phyloP scores from a whole-genome alignment of 2,888 invertebrate species.

The Hydroisotoma schaefferi region DNA sequence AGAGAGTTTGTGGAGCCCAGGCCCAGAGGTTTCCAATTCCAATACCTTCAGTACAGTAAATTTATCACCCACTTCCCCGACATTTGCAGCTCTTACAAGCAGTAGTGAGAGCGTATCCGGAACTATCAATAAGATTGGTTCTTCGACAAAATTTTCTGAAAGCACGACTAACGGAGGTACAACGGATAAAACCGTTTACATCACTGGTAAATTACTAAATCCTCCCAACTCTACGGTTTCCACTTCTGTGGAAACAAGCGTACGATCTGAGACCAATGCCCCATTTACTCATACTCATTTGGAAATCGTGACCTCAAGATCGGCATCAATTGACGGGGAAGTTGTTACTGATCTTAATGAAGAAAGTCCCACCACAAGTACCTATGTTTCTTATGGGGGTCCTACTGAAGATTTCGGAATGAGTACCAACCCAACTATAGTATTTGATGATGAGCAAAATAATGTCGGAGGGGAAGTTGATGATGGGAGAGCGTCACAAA shows the following conservation, averaged over 20 bases:
- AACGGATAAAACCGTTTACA: slow-evolving; percentile 2
- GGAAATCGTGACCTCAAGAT: slow-evolving; percentile 26
- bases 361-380: neutral
- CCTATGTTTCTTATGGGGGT: neutral
- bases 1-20: slow-evolving; percentile 29
- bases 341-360: slow-evolving; percentile 1
- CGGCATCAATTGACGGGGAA: slow-evolving; percentile 2
- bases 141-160: too few relatives aligned
- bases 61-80: slow-evolving; percentile 11
- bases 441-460: slow-evolving; percentile 35
- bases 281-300: slow-evolving; percentile 5
- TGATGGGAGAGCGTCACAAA: slow-evolving; percentile 9
- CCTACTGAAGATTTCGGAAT: neutral
- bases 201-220: slow-evolving; percentile 6
- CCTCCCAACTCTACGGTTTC: slow-evolving; percentile 21
- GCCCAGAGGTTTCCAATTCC: slow-evolving; percentile 9
- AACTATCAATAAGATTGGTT: slow-evolving; percentile 15
- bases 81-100: neutral
- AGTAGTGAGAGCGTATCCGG: slow-evolving; percentile 17
- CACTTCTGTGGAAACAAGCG: slow-evolving; percentile 17
- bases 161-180: slow-evolving; percentile 4
- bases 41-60: slow-evolving; percentile 7
- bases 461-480: slow-evolving; percentile 30
- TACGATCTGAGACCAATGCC: neutral
- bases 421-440: slow-evolving; percentile 17